phyloP scores from a whole-genome alignment of 2,113 vertebrate species.

The Myotis lucifugus region DNA sequence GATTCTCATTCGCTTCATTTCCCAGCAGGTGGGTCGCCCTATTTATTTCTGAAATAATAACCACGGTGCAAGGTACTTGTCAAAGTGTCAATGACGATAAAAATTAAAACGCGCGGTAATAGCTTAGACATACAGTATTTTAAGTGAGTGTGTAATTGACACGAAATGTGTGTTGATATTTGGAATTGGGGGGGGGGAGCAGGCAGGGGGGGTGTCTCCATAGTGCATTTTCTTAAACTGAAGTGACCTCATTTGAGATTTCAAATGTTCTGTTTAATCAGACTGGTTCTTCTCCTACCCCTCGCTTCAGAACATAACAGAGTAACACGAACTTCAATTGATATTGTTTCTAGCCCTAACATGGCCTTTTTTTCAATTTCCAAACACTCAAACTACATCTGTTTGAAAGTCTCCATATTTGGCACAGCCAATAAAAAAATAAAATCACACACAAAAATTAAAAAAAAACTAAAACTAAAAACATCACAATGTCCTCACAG shows the following conservation, averaged over 20 bases:
- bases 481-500: background rate
- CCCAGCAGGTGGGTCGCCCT: background rate
- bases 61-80: background rate
- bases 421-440: background rate
- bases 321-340: background rate
- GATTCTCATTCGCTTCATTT: slow-evolving; percentile 36
- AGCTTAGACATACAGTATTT: slow-evolving; percentile 24
- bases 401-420: background rate
- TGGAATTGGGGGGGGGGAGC: background rate
- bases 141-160: background rate
- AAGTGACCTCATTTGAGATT: slow-evolving; percentile 41
- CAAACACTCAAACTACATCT: background rate
- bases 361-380: background rate
- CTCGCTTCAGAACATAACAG: background rate
- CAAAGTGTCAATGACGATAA: background rate
- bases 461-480: background rate
- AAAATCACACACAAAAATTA: too few relatives aligned
- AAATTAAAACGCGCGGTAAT: slow-evolving; percentile 44
- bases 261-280: background rate
- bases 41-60: slow-evolving; percentile 37
- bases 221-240: slow-evolving; percentile 25
- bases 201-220: background rate
- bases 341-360: background rate
- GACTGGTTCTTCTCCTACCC: background rate
- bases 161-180: background rate